Percentiles rank a stretch among this genome's conserved stretches.
Conservation (phyloP, 2,888 invertebrate genomes). For the Eupithecia exiguata region DNA sequence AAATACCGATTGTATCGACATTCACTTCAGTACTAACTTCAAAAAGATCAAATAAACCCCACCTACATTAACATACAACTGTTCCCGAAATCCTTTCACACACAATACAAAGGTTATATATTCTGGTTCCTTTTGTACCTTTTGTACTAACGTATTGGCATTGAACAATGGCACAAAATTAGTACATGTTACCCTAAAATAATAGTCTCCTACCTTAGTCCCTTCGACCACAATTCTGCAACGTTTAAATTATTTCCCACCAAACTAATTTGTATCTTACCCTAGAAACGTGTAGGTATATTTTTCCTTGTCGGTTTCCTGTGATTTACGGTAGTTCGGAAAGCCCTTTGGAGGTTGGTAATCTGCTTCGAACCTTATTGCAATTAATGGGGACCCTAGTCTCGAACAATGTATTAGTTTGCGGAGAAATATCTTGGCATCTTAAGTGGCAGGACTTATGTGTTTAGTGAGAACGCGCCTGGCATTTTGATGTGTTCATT, state of each 20-base stretch:
- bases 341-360: conserved; percentile 71
- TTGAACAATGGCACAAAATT: conserved; percentile 62
- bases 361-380: conserved; percentile 74
- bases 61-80: conserved; percentile 31
- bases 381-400: conserved; percentile 75
- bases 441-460: conserved; percentile 32
- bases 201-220: conserved; percentile 63
- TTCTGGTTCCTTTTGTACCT: conserved; percentile 38
- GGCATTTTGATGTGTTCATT: conserved; percentile 27
- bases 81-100: conserved; percentile 32
- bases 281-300: conserved; percentile 45
- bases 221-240: conserved; percentile 63
- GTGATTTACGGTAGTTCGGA: conserved; percentile 69
- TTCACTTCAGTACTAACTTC: background rate
- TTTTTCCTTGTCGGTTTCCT: conserved; percentile 47
- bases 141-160: conserved; percentile 41
- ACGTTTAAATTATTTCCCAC: conserved; percentile 65
- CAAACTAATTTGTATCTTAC: conserved; percentile 56
- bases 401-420: conserved; percentile 51
- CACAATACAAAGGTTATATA: conserved; percentile 45
- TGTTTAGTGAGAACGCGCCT: conserved; percentile 18
- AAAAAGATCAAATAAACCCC: conserved; percentile 22
- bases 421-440: conserved; percentile 39
- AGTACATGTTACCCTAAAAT: conserved; percentile 69
- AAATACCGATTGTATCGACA: background rate